Evolutionary conservation across 2,888 invertebrate genomes (phyloP).

Genomic region (Diabrotica balteata): DNA sequence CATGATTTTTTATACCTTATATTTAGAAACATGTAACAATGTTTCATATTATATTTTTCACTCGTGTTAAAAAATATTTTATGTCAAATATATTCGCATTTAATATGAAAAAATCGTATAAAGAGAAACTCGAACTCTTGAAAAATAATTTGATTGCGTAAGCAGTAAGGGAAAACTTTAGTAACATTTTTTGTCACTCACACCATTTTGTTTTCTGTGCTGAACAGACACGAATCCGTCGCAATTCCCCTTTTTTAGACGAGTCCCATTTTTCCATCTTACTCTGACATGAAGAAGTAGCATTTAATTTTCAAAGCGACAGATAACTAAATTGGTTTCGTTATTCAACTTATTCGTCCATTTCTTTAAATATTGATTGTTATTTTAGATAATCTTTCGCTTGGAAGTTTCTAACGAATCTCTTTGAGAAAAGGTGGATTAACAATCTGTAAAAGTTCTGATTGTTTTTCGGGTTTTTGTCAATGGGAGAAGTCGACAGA

Average conservation of each 20-base stretch:
- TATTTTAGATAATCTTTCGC: slow-evolving; percentile 30
- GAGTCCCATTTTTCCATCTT: slow-evolving; percentile 12
- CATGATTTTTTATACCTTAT: not conserved
- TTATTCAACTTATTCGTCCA: slow-evolving; percentile 24
- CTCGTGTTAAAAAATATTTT: too few species aligned
- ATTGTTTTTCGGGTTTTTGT: slow-evolving; percentile 23
- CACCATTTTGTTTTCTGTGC: too few species aligned
- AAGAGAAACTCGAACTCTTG: too few species aligned
- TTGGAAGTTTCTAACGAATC: slow-evolving; percentile 31
- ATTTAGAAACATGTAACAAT: too few species aligned
- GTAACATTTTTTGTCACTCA: too few species aligned
- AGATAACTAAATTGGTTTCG: slow-evolving; percentile 31
- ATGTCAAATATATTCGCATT: too few species aligned
- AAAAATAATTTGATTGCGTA: too few species aligned
- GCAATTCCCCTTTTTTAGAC: not conserved
- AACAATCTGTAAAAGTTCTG: slow-evolving; percentile 26
- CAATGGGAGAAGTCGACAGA: slow-evolving; percentile 12
- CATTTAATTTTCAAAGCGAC: slow-evolving; percentile 41
- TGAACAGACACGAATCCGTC: not conserved
- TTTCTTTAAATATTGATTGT: slow-evolving; percentile 34
- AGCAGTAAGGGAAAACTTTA: too few species aligned
- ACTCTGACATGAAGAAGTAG: slow-evolving; percentile 21
- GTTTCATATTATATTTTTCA: too few species aligned
- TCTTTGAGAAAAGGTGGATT: slow-evolving; percentile 19
- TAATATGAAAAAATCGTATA: too few species aligned